phyloP scores from a whole-genome alignment of 1,140 invertebrate species.

The Pissodes strobi region DNA sequence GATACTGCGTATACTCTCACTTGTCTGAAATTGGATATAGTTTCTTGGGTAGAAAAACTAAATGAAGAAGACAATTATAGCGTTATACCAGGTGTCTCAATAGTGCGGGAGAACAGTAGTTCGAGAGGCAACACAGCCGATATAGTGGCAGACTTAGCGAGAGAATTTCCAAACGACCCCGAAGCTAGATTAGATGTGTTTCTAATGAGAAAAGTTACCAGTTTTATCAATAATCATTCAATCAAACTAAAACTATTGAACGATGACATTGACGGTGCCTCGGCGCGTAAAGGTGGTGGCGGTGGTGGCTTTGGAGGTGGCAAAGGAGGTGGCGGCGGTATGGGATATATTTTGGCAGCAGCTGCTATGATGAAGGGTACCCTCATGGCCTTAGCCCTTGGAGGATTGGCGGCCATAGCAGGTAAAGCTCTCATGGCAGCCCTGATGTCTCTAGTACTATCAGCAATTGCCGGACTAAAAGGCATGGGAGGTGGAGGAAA shows the following conservation, averaged over 20 bases:
- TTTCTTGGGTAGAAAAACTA: conserved; percentile 73
- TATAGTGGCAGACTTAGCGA: conserved; percentile 71
- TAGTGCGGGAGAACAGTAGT: conserved; percentile 68
- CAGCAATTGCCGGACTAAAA: conserved; percentile 75
- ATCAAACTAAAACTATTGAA: conserved; percentile 72
- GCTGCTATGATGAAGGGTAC: conserved; percentile 73
- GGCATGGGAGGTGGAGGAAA: conserved; percentile 71
- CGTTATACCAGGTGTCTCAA: conserved; percentile 70
- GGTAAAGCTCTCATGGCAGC: conserved; percentile 80
- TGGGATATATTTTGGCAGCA: conserved; percentile 63
- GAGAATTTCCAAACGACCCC: conserved; percentile 73
- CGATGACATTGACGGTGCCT: conserved; percentile 55
- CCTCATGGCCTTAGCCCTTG: conserved; percentile 72
- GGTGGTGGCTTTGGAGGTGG: conserved; percentile 58
- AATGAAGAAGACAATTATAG: conserved; percentile 66
- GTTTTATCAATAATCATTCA: conserved; percentile 72
- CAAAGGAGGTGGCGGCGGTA: conserved; percentile 62
- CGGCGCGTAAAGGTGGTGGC: conserved; percentile 49
- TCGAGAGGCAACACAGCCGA: conserved; percentile 64
- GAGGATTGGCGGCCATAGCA: conserved; percentile 73
- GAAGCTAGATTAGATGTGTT: conserved; percentile 76
- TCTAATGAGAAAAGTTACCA: conserved; percentile 69
- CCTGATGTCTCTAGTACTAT: conserved; percentile 71
- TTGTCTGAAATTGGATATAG: conserved; percentile 77
- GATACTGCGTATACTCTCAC: conserved; percentile 72